Percentiles rank a stretch among this genome's conserved stretches.
phyloP scores from a whole-genome alignment of 2,888 invertebrate genomes.

The Eupithecia subumbrata region DNA sequence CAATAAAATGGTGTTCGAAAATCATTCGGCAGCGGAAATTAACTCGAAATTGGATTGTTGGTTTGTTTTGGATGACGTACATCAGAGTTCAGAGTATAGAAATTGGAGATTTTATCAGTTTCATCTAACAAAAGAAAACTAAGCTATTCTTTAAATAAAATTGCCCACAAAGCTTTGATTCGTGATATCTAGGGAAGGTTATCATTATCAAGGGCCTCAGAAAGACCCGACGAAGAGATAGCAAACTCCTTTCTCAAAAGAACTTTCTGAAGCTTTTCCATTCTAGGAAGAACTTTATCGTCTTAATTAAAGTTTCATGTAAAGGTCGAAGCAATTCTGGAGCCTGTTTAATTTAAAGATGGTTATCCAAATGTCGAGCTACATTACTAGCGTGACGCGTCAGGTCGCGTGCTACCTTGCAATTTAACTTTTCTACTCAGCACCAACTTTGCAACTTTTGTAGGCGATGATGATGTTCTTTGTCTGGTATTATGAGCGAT shows the following conservation, averaged over 20 bases:
- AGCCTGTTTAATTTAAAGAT: constrained; percentile 9
- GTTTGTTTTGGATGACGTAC: neutral
- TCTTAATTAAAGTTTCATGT: neutral
- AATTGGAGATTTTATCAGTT: neutral
- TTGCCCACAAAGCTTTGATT: neutral
- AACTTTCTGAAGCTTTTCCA: neutral
- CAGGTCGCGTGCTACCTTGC: constrained; percentile 23
- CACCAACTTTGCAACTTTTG: constrained; percentile 13
- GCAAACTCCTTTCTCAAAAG: neutral
- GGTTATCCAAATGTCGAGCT: constrained; percentile 21
- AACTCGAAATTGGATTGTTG: constrained; percentile 15
- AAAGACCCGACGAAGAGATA: constrained; percentile 1
- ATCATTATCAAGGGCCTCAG: neutral
- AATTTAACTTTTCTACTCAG: constrained; percentile 33
- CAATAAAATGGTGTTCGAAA: constrained; percentile 19
- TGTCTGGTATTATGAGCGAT: constrained; percentile 11
- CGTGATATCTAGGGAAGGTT: neutral
- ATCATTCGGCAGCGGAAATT: constrained; percentile 18
- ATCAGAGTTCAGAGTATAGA: neutral
- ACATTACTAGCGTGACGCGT: constrained; percentile 22
- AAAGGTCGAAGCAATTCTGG: neutral
- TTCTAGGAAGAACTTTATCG: neutral
- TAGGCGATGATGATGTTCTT: constrained; percentile 19
- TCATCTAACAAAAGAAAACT: neutral
- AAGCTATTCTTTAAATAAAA: neutral